Base-by-base conservation (phyloP, 2,888 invertebrate genomes). In the Sminthurinus aureus region DNA sequence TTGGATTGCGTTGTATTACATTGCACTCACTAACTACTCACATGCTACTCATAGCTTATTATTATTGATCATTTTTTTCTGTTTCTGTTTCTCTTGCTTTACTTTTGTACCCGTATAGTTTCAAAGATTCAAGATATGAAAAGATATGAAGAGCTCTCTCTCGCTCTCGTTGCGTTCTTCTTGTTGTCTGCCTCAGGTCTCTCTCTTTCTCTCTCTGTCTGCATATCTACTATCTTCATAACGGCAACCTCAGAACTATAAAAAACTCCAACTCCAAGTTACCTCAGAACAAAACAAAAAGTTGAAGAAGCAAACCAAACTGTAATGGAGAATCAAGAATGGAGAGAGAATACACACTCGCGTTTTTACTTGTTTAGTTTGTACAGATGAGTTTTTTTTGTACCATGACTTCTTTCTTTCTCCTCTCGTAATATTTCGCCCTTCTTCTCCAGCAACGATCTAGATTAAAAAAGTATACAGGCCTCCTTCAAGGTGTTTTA, bases 101-200 rank as follows among this genome's bases (percentile, higher is more conserved):
- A 24, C 15, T 24, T 71, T 22, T 71, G 24, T 71, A 15, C 71
- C 58, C 58, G 58, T 58, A 38, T 38, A 58, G 58, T 15, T 58
- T 58, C 71, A n/a, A 20, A 69, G n/a, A n/a, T n/a, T n/a, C n/a
- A 13, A 24, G 71, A 71, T 20, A 69, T 20, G 18, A n/a, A 69
- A 69, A n/a, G n/a, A 12, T 6, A 24, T 12, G 13, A 13, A 24
- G 71, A 20, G 20, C 12, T n/a, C 24, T 24, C 75, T 52, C 71
- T 74, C 75, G 50, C 11, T 51, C 51, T 75, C 75, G 20, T 20
- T n/a, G n/a, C 52, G 50, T 20, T 18, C 50, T 75, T 75, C 51
- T 22, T 38, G 38, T 18, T 51, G 51, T 75, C 75, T 50, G 51
- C 52, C 75, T 50, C 75, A 52, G 51, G 51, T 75, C n/a, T n/a